These are phyloP conservation scores for Clitarchus hookeri DNA, from an alignment of 2,888 invertebrate genomes.

Conservation along the genomic window DNA sequence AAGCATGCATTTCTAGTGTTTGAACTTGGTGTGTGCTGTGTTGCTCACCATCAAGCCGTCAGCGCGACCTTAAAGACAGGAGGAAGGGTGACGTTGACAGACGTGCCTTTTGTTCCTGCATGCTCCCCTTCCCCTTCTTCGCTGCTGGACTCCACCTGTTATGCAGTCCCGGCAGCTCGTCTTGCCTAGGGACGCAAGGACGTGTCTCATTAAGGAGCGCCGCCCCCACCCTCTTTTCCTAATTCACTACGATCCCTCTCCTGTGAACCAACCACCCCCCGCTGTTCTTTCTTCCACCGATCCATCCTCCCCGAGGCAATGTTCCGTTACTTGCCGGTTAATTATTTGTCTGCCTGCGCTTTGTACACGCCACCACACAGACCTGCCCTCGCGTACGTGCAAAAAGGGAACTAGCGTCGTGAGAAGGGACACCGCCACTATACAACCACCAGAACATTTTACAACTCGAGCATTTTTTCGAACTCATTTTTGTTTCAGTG, in stretches of 20 bases:
- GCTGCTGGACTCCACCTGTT: background rate
- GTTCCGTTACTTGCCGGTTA: slow-evolving; percentile 1
- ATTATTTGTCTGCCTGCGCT: slow-evolving; percentile 14
- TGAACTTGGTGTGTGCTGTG: too few relatives aligned
- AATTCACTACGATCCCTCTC: too few relatives aligned
- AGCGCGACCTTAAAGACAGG: too few relatives aligned
- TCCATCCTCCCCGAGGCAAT: background rate
- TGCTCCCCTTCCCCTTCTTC: too few relatives aligned
- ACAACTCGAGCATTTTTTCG: background rate
- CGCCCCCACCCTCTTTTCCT: too few relatives aligned
- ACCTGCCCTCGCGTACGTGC: background rate
- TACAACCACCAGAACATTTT: background rate
- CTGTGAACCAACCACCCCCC: background rate
- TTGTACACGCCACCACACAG: background rate
- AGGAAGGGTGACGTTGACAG: too few relatives aligned
- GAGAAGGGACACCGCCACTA: too few relatives aligned
- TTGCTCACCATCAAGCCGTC: too few relatives aligned
- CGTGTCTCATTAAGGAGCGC: background rate
- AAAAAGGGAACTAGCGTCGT: background rate
- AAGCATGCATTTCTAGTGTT: too few relatives aligned
- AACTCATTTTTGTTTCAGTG: background rate
- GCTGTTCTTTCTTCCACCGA: background rate
- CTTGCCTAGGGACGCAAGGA: background rate
- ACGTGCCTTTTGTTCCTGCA: background rate
- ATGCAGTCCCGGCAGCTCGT: background rate